Evolutionary conservation across 2,797 vertebrate species (phyloP), one percentile per base, ranked within the genome.

Genomic region (Smutsia gigantea): DNA sequence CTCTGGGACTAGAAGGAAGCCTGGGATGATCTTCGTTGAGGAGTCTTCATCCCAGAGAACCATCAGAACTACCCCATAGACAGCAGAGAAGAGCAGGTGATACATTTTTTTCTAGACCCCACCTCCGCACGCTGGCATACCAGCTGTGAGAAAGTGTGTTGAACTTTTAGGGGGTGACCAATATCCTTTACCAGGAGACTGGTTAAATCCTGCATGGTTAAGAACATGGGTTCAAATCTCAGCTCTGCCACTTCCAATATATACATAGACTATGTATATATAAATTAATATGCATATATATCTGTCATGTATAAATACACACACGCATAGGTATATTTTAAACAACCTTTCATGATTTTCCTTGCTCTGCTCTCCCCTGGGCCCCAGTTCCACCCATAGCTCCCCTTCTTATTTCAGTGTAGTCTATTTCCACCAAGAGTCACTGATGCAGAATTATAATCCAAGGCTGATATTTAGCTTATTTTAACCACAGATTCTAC

Each of bases 101-200:
- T 87, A 88, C 89, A 87, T 97, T 94, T 98, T 97, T 97, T n/a
- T 55, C 42, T 98, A 90, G 90, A 75, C 93, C 97, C 96, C 84
- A 23, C 17, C 93, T 89, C 92, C 72, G 86, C 59, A 5, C 49
- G 87, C 64, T 11, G n/a, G 93, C 88, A 84, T 49, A 61, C 23
- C 85, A 94, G 39, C 89, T 85, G 51, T 51, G 95, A 96, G 95
- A 94, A 96, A 97, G 97, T 0, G n/a, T 34, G 90, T 37, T 90
- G 23, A 34, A 57, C 63, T 83, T 96, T 87, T 68, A 10, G 39
- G 72, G 69, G 23, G 81, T 37, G 79, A 77, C 39, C 19, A 11
- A 3, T 13, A 29, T 57, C 34, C 15, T 59, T 39, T 59, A 9
- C 66, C n/a, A 82, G 42, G 18, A 55, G 31, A 19, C 29, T 18